These are phyloP conservation scores for Chaetorhynchus papuensis DNA, from an alignment of 2,113 vertebrate genomes.

Conservation along the genomic window DNA sequence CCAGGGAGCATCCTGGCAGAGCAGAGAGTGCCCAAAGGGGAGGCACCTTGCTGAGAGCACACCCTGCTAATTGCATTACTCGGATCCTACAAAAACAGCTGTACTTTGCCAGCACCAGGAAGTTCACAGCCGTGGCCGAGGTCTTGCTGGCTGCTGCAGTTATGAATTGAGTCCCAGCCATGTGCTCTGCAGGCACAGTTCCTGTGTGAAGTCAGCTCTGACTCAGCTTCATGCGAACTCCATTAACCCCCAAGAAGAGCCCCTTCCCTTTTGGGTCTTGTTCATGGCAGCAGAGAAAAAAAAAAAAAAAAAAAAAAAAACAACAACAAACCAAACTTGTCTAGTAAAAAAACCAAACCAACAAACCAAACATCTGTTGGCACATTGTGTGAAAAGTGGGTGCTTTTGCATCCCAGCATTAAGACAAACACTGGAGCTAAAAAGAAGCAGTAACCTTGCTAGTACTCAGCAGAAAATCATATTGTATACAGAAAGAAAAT, in stretches of 20 bases:
- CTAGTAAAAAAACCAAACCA: background rate
- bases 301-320: background rate
- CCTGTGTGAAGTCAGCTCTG: background rate
- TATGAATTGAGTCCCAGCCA: background rate
- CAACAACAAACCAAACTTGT: background rate
- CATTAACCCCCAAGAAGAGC: background rate
- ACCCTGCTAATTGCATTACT: background rate
- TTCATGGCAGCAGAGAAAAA: background rate
- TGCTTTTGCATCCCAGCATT: background rate
- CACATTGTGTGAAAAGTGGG: background rate
- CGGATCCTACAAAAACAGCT: background rate
- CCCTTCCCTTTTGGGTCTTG: background rate
- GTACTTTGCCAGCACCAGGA: background rate
- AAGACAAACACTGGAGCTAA: background rate
- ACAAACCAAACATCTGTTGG: background rate
- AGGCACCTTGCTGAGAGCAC: background rate
- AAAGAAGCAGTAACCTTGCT: background rate
- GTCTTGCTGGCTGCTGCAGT: background rate
- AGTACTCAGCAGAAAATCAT: background rate
- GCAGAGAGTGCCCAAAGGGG: background rate
- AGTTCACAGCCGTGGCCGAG: background rate
- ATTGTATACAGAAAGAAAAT: background rate
- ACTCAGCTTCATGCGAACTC: constrained; percentile 3
- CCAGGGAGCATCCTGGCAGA: background rate
- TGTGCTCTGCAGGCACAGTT: background rate